Evolutionary conservation across 64 coral and sea anemone genomes (phyloP), one percentile per base, ranked within the genome.

Genomic region (Pachyseris speciosa): DNA sequence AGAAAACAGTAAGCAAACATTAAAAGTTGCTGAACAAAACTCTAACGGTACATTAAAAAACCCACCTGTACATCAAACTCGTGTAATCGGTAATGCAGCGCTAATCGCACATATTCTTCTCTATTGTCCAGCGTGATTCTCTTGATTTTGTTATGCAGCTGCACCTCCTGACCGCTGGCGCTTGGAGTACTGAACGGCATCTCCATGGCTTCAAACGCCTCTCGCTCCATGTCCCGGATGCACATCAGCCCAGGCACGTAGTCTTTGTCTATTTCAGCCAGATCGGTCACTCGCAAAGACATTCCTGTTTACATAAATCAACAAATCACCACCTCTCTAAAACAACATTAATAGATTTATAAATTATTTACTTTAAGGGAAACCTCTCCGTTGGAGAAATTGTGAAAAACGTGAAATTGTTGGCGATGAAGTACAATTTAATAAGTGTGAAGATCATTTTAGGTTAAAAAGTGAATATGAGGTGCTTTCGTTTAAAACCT

Each of bases 111-210:
- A 67, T 99, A 99, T 67, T 99, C 97, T 17, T 94, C 94, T 37
- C 94, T 87, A 72, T 99, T 99, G 33, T 95, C 97, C 42, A 95
- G 67, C 37, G 86, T 85, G 32, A 99, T 95, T 37, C 55, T 71
- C 22, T 72, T 80, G 15, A 99, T 95, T 67, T 99, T 99, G 29
- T 87, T 64, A 75, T 95, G 93, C 43, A 99, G 72, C 52, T 91
- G 93, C 13, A 95, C 87, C 33, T 99, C 97, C 72, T 83, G 86
- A 58, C 97, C 97, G 72, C 97, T 99, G 72, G 97, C 97, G 73
- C 97, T 99, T 8, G 97, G 97, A 34, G 97, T 99, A 84, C 93
- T 95, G 38, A 99, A 99, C 17, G 97, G 89, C 97, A 99, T 99
- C 29, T 95, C 94, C 97, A 99, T 99, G 25, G 97, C 97, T 93